Percentiles rank a stretch among this genome's conserved stretches.
phyloP scores from a whole-genome alignment of 2,113 vertebrate species.

The Rhipidura dahli region DNA sequence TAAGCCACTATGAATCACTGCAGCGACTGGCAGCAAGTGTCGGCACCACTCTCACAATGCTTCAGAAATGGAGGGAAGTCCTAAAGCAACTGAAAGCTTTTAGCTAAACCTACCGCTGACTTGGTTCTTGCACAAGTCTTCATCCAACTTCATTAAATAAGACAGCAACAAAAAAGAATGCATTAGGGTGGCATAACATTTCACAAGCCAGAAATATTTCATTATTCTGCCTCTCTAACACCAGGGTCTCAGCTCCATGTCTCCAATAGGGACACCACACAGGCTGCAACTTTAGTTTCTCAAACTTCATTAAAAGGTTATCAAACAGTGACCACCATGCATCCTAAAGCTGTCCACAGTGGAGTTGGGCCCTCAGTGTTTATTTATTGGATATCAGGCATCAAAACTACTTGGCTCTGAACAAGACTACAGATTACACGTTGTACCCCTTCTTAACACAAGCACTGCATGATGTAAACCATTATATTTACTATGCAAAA shows the following conservation, averaged over 20 bases:
- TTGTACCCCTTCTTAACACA: not conserved
- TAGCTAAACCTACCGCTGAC: not conserved
- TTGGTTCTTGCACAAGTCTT: not conserved
- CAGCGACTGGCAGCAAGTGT: not conserved
- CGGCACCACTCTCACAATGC: not conserved
- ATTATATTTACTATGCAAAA: not conserved
- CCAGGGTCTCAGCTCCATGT: not conserved
- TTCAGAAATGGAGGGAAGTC: not conserved
- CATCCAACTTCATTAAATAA: not conserved
- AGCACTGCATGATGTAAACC: not conserved
- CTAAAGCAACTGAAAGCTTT: constrained; percentile 1
- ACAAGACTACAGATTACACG: not conserved
- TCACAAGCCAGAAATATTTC: not conserved
- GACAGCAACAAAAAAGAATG: not conserved
- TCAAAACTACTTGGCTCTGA: not conserved
- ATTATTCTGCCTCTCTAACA: not conserved
- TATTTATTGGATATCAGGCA: not conserved
- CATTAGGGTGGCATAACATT: not conserved
- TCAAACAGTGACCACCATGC: not conserved
- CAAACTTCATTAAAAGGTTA: not conserved
- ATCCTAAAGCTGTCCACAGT: not conserved
- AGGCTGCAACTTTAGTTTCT: not conserved
- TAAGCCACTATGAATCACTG: constrained; percentile 9
- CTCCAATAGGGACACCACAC: not conserved
- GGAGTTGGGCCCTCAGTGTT: not conserved